A percentile compares a stretch with the other conserved stretches of the same genome.
Conservation (phyloP, 2,113 vertebrate species). For the Acanthochromis polyacanthus region DNA sequence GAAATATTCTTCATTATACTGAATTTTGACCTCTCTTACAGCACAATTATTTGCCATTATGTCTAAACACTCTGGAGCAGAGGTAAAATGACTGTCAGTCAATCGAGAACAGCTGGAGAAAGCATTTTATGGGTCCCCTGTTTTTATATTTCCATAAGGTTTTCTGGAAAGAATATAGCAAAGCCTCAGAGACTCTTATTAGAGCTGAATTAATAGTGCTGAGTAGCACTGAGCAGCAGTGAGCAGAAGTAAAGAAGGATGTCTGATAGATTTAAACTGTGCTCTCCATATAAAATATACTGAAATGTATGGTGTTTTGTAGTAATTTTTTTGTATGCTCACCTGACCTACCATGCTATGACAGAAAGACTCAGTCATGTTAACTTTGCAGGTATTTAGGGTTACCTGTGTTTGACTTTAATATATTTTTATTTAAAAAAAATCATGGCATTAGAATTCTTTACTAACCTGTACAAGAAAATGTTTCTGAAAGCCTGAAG, state of each 20-base stretch:
- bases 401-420: background rate
- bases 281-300: too few species aligned
- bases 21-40: constrained; percentile 13
- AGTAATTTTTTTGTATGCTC: background rate
- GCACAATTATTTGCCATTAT: constrained; percentile 3
- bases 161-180: background rate
- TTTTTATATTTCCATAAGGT: constrained; percentile 11
- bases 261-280: background rate
- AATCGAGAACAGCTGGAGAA: background rate
- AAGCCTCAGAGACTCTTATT: background rate
- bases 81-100: background rate
- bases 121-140: background rate
- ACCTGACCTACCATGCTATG: background rate
- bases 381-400: background rate
- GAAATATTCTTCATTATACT: constrained; percentile 30
- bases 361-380: background rate
- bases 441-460: background rate
- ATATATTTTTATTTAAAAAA: background rate
- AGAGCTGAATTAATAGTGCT: background rate
- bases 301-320: background rate
- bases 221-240: background rate
- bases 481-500: background rate
- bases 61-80: background rate
- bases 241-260: background rate
- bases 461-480: background rate